A percentile compares a stretch with the other conserved stretches of the same genome.
Conservation (phyloP, 2,113 vertebrate species). For the Dicrurus megarhynchus region DNA sequence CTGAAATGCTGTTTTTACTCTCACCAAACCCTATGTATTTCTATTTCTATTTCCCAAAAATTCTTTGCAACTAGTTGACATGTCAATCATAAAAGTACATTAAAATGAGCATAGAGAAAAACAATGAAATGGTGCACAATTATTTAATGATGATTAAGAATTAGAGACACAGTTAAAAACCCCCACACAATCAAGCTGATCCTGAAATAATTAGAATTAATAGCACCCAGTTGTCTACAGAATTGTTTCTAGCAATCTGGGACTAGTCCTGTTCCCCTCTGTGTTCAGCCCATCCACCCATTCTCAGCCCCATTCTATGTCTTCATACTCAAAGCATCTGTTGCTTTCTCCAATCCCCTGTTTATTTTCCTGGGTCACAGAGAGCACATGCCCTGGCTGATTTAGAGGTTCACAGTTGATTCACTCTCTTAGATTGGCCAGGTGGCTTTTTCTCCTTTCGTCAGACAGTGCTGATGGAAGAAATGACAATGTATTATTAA, state of each 20-base stretch:
- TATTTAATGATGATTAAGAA: neutral
- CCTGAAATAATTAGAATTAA: neutral
- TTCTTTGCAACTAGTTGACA: neutral
- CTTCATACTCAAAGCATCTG: neutral
- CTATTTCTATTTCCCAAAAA: neutral
- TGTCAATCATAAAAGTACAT: neutral
- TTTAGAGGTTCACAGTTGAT: neutral
- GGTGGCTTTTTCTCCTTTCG: neutral
- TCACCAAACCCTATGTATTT: neutral
- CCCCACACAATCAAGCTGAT: rapidly evolving
- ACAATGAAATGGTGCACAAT: neutral
- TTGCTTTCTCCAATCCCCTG: neutral
- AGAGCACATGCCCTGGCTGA: neutral
- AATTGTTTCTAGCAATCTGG: neutral
- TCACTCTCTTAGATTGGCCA: neutral
- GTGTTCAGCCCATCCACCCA: rapidly evolving
- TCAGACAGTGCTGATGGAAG: neutral
- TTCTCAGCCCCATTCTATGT: neutral
- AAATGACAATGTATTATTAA: neutral
- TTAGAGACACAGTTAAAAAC: neutral
- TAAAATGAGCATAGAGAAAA: neutral
- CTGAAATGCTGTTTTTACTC: neutral
- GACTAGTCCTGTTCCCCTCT: neutral
- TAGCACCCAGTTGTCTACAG: neutral
- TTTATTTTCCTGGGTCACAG: neutral